A percentile compares a stretch with the other conserved stretches of the same genome.
Conservation (phyloP, 2,797 vertebrate genomes). For the Aselliscus stoliczkanus region DNA sequence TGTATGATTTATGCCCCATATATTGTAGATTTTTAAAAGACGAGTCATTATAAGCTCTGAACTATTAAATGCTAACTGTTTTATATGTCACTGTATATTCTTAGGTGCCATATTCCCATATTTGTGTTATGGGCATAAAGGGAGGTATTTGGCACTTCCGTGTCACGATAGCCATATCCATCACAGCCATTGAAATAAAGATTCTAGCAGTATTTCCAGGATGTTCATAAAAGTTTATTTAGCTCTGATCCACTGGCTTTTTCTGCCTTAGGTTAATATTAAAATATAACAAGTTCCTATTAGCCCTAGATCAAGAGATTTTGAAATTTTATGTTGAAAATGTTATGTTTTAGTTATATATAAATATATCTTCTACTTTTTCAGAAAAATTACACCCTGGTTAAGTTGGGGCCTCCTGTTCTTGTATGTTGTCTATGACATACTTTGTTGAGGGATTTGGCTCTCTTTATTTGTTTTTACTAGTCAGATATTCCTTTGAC, state of each 20-base stretch:
- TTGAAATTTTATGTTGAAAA: constrained; percentile 32
- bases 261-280: constrained; percentile 20
- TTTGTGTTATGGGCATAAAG: background rate
- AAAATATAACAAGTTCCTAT: background rate
- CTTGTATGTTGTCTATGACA: constrained; percentile 10
- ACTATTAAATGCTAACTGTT: background rate
- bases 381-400: constrained; percentile 33
- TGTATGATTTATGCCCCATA: background rate
- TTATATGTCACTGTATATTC: background rate
- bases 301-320: constrained; percentile 15
- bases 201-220: background rate
- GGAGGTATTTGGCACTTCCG: background rate
- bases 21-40: constrained; percentile 18
- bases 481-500: constrained; percentile 43
- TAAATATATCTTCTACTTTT: constrained; percentile 13
- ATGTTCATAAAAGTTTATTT: constrained; percentile 27
- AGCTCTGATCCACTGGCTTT: constrained; percentile 24
- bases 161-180: background rate
- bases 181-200: constrained; percentile 1
- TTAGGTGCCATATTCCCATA: background rate
- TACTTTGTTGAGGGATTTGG: constrained; percentile 34
- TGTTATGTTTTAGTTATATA: constrained; percentile 20
- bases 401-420: constrained; percentile 18
- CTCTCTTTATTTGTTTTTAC: constrained; percentile 45
- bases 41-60: background rate